phyloP scores from a whole-genome alignment of 2,888 invertebrate genomes.

The Phoenoteleia sp. region DNA sequence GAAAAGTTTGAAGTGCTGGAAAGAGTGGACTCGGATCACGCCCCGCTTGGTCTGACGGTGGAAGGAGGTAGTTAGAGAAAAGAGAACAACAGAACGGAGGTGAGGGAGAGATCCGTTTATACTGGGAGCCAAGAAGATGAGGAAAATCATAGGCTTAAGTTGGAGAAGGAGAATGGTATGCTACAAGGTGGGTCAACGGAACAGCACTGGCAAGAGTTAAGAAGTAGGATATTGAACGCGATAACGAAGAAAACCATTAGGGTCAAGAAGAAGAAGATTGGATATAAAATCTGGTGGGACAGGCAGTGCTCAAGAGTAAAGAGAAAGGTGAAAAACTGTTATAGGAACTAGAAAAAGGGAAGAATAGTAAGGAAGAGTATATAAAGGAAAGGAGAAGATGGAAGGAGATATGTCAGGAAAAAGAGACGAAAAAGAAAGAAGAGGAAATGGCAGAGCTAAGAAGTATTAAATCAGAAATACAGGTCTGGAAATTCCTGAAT shows the following conservation, averaged over 20 bases:
- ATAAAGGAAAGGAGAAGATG: background rate
- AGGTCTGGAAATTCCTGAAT: conserved; percentile 38
- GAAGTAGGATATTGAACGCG: background rate
- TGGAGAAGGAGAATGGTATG: no score
- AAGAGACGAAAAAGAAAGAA: background rate
- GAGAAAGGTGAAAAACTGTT: background rate
- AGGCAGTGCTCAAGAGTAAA: background rate
- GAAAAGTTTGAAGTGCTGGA: conserved; percentile 27
- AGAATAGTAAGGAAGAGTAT: background rate
- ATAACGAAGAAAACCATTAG: background rate
- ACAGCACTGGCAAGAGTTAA: background rate
- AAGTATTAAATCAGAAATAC: background rate
- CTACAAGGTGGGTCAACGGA: no score
- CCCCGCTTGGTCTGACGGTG: conserved; percentile 27
- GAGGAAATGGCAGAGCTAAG: conserved; percentile 18
- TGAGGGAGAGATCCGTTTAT: background rate
- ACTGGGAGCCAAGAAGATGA: conserved; percentile 20
- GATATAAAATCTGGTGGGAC: background rate
- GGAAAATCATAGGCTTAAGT: background rate
- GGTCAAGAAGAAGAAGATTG: background rate
- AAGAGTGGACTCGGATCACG: conserved; percentile 63
- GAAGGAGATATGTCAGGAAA: conserved; percentile 12
- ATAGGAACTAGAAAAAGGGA: background rate
- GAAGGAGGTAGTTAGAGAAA: background rate
- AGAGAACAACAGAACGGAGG: background rate